A percentile compares a stretch with the other conserved stretches of the same genome.
Evolutionary conservation across 2,797 vertebrate genomes (phyloP).

Genomic region (Pipistrellus pygmaeus): DNA sequence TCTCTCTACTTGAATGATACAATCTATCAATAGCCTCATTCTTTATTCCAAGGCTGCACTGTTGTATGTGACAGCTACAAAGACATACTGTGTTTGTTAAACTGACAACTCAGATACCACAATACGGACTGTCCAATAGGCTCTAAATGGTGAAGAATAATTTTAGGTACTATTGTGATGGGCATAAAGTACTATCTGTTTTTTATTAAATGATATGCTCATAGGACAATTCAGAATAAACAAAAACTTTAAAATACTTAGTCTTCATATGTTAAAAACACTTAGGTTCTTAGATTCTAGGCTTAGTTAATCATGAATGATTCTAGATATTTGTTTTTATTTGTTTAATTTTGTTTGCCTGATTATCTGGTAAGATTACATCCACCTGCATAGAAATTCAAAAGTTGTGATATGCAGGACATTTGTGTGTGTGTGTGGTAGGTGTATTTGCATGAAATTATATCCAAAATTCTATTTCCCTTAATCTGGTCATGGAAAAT

Average conservation of each 20-base stretch:
- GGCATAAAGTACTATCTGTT: not conserved
- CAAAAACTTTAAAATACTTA: not conserved
- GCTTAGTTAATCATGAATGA: not conserved
- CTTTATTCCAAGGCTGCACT: not conserved
- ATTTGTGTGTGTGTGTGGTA: not conserved
- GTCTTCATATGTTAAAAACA: not conserved
- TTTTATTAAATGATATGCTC: not conserved
- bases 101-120: not conserved
- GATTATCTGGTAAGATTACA: not conserved
- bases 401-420: not conserved
- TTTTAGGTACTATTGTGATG: not conserved
- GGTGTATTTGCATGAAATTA: too few relatives aligned
- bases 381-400: not conserved
- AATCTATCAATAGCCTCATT: not conserved
- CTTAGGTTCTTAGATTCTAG: not conserved
- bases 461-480: too few relatives aligned
- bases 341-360: not conserved
- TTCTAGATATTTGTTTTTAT: not conserved
- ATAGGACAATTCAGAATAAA: not conserved
- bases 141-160: not conserved
- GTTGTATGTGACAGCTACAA: not conserved
- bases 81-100: not conserved
- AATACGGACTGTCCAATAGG: not conserved
- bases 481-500: too few relatives aligned
- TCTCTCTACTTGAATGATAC: not conserved